phyloP scores from a whole-genome alignment of 2,797 vertebrate genomes.

The Sebastes steindachneri region DNA sequence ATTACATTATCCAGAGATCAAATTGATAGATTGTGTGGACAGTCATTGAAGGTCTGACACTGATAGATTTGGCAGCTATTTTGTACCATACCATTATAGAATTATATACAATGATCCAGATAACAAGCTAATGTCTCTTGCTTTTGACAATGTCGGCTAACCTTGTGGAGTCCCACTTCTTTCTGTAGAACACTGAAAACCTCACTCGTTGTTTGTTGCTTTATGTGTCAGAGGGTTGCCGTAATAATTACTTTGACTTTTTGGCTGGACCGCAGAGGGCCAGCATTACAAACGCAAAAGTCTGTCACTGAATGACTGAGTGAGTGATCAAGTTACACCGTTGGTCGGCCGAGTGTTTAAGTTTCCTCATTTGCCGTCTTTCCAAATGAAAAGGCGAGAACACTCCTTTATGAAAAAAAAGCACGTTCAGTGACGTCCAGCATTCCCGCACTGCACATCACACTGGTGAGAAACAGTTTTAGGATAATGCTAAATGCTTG shows the following conservation, averaged over 20 bases:
- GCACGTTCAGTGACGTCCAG: too few species aligned
- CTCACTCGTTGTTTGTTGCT: not conserved
- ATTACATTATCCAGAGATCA: conserved; percentile 66
- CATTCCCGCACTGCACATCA: too few species aligned
- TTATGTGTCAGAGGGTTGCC: not conserved
- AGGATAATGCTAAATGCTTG: accelerated
- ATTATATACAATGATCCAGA: conserved; percentile 43
- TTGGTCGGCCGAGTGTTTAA: accelerated
- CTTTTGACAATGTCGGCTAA: conserved; percentile 9
- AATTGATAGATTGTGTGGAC: conserved; percentile 39
- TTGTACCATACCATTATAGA: conserved; percentile 35
- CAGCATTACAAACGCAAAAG: too few species aligned
- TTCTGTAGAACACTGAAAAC: not conserved
- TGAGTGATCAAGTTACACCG: too few species aligned
- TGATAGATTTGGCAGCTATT: conserved; percentile 48
- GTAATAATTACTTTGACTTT: not conserved
- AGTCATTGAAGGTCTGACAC: conserved; percentile 28
- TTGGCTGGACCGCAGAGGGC: too few species aligned
- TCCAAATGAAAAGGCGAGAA: too few species aligned
- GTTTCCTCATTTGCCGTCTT: too few species aligned
- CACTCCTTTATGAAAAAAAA: accelerated
- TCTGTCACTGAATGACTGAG: too few species aligned
- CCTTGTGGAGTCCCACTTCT: conserved; percentile 1
- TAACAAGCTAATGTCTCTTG: conserved; percentile 35
- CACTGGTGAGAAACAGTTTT: not conserved